Conservation (phyloP, 2,797 vertebrate genomes). For the Micromesistius poutassou region DNA sequence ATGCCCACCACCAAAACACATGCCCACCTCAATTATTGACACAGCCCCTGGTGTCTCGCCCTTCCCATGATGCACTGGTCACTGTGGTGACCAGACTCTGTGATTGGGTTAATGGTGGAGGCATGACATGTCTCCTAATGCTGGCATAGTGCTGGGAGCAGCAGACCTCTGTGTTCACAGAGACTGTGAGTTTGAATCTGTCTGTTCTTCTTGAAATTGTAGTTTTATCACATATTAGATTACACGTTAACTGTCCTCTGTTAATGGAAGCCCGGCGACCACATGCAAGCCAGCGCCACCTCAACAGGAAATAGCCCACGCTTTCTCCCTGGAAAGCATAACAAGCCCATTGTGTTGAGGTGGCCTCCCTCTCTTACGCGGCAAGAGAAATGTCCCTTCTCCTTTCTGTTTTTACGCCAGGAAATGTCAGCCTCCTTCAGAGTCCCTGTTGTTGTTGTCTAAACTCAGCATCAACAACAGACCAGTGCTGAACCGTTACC, state of each 20-base stretch:
- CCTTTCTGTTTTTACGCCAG: not conserved
- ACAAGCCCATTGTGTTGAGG: not conserved
- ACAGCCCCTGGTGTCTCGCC: not conserved
- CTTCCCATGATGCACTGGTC: not conserved
- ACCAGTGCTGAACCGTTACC: too few species aligned
- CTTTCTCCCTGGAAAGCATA: not conserved
- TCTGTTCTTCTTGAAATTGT: not conserved
- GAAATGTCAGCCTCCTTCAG: not conserved
- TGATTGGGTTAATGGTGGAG: not conserved
- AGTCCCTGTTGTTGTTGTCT: not conserved
- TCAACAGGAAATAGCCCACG: not conserved
- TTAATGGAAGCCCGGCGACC: not conserved
- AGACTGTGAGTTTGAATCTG: not conserved
- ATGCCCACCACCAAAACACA: too few species aligned
- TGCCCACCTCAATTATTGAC: too few species aligned
- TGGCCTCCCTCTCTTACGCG: not conserved
- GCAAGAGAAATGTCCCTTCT: not conserved
- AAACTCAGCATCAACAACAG: not conserved
- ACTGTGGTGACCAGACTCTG: not conserved
- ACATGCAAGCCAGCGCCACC: not conserved
- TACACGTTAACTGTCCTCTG: not conserved
- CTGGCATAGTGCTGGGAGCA: not conserved
- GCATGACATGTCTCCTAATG: not conserved
- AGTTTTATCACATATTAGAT: not conserved
- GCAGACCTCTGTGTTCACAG: not conserved